These are phyloP conservation scores for Oncorhynchus keta DNA, from an alignment of 2,113 vertebrate genomes.

Conservation along the genomic window DNA sequence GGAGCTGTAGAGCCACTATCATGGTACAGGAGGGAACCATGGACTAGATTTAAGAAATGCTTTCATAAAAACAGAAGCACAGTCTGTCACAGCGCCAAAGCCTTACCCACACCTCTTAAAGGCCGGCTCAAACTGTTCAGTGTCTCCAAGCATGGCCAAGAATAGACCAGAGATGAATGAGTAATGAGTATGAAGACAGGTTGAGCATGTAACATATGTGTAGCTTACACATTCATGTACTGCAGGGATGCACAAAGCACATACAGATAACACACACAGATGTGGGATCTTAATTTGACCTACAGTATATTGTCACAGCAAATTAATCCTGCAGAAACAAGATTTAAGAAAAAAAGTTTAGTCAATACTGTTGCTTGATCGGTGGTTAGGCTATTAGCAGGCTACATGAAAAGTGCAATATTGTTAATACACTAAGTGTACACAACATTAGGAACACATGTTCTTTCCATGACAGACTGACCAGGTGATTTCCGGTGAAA, in stretches of 20 bases:
- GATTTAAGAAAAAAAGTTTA: too few relatives aligned
- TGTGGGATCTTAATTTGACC: too few relatives aligned
- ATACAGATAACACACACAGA: too few relatives aligned
- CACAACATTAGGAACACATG: too few relatives aligned
- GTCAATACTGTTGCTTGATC: too few relatives aligned
- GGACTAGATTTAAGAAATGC: conserved; percentile 54
- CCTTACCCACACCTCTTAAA: neutral
- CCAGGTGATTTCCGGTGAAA: too few relatives aligned
- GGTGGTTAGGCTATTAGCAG: too few relatives aligned
- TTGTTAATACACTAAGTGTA: too few relatives aligned
- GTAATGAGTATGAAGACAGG: neutral
- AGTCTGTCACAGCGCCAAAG: conserved; percentile 19
- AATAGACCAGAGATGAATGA: neutral
- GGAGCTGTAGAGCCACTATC: conserved; percentile 54
- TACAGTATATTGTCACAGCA: too few relatives aligned
- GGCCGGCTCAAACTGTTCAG: conserved; percentile 28
- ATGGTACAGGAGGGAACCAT: conserved; percentile 44
- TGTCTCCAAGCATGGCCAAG: neutral
- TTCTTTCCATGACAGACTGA: too few relatives aligned
- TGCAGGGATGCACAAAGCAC: neutral
- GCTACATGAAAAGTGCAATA: too few relatives aligned
- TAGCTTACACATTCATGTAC: neutral
- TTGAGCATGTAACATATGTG: neutral
- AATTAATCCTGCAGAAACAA: too few relatives aligned
- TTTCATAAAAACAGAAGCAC: conserved; percentile 30